Percentiles rank a stretch among this genome's conserved stretches.
These are phyloP conservation scores for Protosalanx chinensis DNA, from an alignment of 2,797 vertebrate genomes.

Conservation along the genomic window DNA sequence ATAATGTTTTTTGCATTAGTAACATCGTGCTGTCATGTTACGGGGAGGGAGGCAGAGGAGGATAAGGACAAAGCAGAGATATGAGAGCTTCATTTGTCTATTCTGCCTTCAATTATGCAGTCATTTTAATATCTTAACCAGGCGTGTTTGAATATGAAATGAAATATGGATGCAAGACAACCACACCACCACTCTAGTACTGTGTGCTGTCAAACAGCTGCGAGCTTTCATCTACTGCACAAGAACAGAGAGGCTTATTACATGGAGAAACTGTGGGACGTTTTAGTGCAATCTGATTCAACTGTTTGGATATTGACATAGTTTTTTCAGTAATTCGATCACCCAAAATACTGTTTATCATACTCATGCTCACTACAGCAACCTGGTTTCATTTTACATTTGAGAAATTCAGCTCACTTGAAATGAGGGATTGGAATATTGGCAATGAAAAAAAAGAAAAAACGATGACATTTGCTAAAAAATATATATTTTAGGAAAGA, in stretches of 20 bases:
- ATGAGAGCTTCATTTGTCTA: constrained; percentile 47
- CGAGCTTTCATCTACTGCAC: not conserved
- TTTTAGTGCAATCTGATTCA: not conserved
- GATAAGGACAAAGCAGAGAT: constrained; percentile 29
- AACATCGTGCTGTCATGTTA: constrained; percentile 58
- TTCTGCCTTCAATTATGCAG: constrained; percentile 56
- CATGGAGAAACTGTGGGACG: not conserved
- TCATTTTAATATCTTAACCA: constrained; percentile 65
- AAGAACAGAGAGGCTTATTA: not conserved
- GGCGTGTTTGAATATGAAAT: constrained; percentile 47
- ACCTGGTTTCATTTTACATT: not conserved
- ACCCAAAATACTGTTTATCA: not conserved
- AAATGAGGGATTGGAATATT: constrained; percentile 12
- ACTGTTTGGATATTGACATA: not conserved
- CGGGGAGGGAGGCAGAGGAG: constrained; percentile 23
- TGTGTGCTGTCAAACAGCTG: constrained; percentile 11
- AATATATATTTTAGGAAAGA: too few relatives aligned
- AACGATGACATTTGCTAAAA: not conserved
- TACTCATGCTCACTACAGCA: not conserved
- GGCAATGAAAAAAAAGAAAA: not conserved
- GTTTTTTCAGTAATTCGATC: not conserved
- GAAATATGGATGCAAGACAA: constrained; percentile 48
- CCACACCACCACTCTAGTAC: constrained; percentile 39
- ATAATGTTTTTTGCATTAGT: constrained; percentile 78
- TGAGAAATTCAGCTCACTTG: constrained; percentile 18